phyloP scores from a whole-genome alignment of 2,888 invertebrate species.

The Philopedon plagiatum region DNA sequence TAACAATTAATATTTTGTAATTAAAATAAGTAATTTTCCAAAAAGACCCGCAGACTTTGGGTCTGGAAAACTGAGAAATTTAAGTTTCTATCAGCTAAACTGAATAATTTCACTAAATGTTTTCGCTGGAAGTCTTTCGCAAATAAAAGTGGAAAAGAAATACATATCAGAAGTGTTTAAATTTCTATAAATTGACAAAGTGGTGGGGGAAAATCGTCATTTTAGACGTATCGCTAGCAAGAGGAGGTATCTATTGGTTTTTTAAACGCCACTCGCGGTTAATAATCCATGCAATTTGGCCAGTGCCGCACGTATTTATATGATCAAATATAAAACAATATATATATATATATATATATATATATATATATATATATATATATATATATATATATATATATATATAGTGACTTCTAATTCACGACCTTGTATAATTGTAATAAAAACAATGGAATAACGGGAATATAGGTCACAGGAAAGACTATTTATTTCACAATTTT shows the following conservation, averaged over 20 bases:
- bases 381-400: too few relatives aligned
- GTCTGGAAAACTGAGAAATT: background rate
- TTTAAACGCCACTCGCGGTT: constrained; percentile 2
- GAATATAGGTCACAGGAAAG: too few relatives aligned
- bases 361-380: too few relatives aligned
- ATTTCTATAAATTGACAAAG: background rate
- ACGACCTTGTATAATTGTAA: too few relatives aligned
- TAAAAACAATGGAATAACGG: too few relatives aligned
- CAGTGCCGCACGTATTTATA: background rate
- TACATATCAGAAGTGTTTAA: background rate
- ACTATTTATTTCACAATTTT: too few relatives aligned
- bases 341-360: too few relatives aligned
- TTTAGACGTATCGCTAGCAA: constrained; percentile 23
- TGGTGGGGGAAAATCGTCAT: constrained; percentile 21
- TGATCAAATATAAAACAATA: background rate
- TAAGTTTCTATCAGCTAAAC: too few relatives aligned
- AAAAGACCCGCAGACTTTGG: too few relatives aligned
- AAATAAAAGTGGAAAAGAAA: background rate
- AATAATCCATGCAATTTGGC: constrained; percentile 12
- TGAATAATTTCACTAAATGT: background rate
- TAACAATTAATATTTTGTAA: background rate
- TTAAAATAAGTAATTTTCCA: too few relatives aligned
- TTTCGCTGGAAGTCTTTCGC: background rate
- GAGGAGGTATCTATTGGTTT: constrained; percentile 33
- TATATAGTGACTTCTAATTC: too few relatives aligned